Evolutionary conservation across 2,113 vertebrate species (phyloP).

Genomic region (Centropus bengalensis): DNA sequence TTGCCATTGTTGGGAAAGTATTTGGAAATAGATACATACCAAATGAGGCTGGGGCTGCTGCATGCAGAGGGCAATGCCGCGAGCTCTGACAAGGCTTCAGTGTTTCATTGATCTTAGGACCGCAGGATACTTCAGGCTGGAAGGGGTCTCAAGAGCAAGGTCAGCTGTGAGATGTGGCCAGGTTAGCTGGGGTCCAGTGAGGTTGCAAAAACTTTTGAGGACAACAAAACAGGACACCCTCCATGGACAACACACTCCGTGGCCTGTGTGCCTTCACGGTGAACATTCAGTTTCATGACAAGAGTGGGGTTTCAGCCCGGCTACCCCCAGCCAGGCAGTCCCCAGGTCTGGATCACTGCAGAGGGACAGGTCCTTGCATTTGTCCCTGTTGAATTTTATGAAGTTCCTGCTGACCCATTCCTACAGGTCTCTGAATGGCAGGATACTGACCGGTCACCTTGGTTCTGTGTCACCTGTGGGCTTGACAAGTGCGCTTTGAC

Average conservation of each 20-base stretch:
- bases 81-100: background rate
- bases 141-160: background rate
- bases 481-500: background rate
- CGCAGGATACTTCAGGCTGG: background rate
- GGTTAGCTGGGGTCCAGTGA: background rate
- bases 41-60: background rate
- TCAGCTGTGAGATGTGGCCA: background rate
- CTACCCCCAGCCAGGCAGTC: background rate
- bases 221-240: background rate
- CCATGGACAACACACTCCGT: background rate
- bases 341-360: rapidly evolving
- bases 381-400: background rate
- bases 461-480: background rate
- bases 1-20: background rate
- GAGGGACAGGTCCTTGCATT: background rate
- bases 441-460: background rate
- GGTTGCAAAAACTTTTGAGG: background rate
- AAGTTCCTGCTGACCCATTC: background rate
- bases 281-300: rapidly evolving
- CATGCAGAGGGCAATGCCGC: rapidly evolving
- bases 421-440: background rate
- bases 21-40: background rate
- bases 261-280: background rate
- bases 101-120: background rate
- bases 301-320: background rate